Conservation (phyloP, 2,888 invertebrate species). For the Macropis europaea region DNA sequence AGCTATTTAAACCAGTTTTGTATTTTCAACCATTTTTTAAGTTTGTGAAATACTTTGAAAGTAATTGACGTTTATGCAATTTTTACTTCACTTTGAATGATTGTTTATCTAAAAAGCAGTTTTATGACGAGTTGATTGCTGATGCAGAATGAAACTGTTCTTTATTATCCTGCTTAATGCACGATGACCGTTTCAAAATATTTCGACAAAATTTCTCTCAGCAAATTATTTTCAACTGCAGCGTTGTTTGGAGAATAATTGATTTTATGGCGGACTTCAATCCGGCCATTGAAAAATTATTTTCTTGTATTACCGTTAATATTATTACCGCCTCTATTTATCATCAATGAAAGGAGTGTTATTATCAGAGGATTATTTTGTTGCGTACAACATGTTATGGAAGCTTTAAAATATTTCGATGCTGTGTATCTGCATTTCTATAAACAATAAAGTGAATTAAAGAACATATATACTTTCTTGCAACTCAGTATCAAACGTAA, state of each 20-base stretch:
- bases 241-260: conserved; percentile 2
- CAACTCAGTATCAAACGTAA: too few relatives aligned
- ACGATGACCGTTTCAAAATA: background rate
- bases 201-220: background rate
- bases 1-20: too few relatives aligned
- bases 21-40: too few relatives aligned
- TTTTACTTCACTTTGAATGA: background rate
- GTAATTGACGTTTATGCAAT: too few relatives aligned
- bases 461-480: too few relatives aligned
- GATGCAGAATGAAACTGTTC: background rate
- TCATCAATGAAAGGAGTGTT: background rate
- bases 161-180: background rate
- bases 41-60: too few relatives aligned
- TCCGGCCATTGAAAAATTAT: background rate
- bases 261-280: background rate
- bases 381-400: conserved; percentile 10
- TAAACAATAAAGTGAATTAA: too few relatives aligned
- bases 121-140: too few relatives aligned
- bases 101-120: too few relatives aligned
- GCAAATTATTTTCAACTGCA: background rate
- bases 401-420: conserved; percentile 11
- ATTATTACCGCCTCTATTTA: background rate
- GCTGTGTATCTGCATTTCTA: too few relatives aligned
- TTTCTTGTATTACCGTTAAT: background rate
- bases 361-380: conserved; percentile 1